phyloP scores from a whole-genome alignment of 2,888 invertebrate species.

The Yponomeuta plumbellus region DNA sequence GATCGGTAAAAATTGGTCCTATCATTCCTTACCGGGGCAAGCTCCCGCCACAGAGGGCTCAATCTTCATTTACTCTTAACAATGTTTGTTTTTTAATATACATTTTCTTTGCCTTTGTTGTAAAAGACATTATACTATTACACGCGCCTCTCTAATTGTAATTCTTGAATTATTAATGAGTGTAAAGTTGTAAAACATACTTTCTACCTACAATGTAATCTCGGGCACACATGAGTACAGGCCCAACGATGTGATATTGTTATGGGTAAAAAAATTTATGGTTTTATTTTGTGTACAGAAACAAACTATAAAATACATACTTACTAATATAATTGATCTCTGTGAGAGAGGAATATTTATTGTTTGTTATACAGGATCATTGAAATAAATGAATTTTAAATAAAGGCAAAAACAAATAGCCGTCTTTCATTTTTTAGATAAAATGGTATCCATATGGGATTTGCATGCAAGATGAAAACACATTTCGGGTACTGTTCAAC shows the following conservation, averaged over 20 bases:
- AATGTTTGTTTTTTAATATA: slow-evolving; percentile 21
- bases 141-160: not conserved
- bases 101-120: slow-evolving; percentile 4
- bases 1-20: slow-evolving; percentile 79
- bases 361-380: slow-evolving; percentile 71
- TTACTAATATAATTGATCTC: slow-evolving; percentile 47
- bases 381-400: slow-evolving; percentile 65
- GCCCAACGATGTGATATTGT: slow-evolving; percentile 71
- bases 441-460: not conserved
- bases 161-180: slow-evolving; percentile 1
- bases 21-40: slow-evolving; percentile 79
- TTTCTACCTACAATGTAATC: slow-evolving; percentile 40
- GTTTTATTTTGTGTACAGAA: slow-evolving; percentile 67
- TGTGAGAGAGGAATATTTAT: slow-evolving; percentile 60
- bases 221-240: slow-evolving; percentile 51
- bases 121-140: slow-evolving; percentile 10
- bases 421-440: slow-evolving; percentile 1
- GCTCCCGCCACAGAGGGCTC: slow-evolving; percentile 25
- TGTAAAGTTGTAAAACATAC: not conserved
- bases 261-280: slow-evolving; percentile 55
- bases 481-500: slow-evolving; percentile 37
- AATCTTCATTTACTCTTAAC: slow-evolving; percentile 27
- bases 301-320: slow-evolving; percentile 48
- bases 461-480: not conserved
- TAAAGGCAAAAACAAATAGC: slow-evolving; percentile 55